Conservation (phyloP, 2,888 invertebrate genomes). For the Hedychridium roseum region DNA sequence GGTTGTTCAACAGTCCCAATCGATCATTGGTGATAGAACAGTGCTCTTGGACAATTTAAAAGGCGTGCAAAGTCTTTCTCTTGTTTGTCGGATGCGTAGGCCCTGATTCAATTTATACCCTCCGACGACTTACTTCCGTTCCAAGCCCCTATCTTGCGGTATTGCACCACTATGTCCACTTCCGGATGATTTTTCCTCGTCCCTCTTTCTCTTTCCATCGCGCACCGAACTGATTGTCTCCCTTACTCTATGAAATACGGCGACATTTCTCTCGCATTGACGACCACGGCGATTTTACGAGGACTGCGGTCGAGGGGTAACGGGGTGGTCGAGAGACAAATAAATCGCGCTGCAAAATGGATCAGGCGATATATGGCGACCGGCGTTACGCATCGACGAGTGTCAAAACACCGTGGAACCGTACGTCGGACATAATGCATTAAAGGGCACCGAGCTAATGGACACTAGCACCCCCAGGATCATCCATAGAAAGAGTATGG, state of each 20-base stretch:
- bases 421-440: constrained; percentile 27
- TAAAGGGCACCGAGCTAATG: constrained; percentile 41
- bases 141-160: constrained; percentile 46
- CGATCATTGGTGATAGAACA: constrained; percentile 10
- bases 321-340: constrained; percentile 24
- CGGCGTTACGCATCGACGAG: constrained; percentile 49
- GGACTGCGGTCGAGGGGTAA: constrained; percentile 3
- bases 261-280: constrained; percentile 18
- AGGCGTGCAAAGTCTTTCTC: constrained; percentile 56
- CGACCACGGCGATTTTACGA: constrained; percentile 22
- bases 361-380: constrained; percentile 41
- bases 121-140: constrained; percentile 44
- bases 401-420: constrained; percentile 43
- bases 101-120: constrained; percentile 59
- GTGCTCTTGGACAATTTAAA: constrained; percentile 51
- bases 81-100: constrained; percentile 53
- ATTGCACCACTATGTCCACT: constrained; percentile 49
- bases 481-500: too few species aligned
- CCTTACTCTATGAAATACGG: constrained; percentile 41
- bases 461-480: too few species aligned
- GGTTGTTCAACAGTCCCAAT: constrained; percentile 44
- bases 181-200: constrained; percentile 34
- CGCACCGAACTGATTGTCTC: constrained; percentile 9
- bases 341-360: constrained; percentile 50
- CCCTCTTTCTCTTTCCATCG: constrained; percentile 2